phyloP scores from a whole-genome alignment of 2,113 vertebrate species.

The Oceanites oceanicus region DNA sequence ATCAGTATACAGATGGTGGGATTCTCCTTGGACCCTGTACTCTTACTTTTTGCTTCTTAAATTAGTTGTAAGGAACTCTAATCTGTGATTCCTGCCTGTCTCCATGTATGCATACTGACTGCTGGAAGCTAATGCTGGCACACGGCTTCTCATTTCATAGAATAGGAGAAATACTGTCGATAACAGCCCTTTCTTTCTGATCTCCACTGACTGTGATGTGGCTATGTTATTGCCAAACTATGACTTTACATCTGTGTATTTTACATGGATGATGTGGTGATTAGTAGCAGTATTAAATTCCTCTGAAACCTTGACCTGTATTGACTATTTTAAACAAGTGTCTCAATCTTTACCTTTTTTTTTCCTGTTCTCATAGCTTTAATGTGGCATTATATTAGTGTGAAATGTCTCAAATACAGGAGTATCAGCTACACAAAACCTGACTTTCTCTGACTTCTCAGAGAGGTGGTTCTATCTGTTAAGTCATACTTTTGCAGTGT shows the following conservation, averaged over 20 bases:
- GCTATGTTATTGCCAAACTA: rapidly evolving
- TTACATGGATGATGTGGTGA: background rate
- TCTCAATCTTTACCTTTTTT: background rate
- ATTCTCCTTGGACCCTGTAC: background rate
- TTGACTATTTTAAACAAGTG: background rate
- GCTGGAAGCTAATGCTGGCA: background rate
- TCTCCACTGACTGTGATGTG: no score
- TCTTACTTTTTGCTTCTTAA: background rate
- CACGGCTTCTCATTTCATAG: background rate
- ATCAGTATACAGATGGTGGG: background rate
- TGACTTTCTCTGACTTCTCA: background rate
- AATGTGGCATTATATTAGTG: background rate
- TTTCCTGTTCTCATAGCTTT: background rate
- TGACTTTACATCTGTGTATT: background rate
- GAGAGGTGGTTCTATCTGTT: background rate
- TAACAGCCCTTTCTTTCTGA: background rate
- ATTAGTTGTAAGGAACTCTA: background rate
- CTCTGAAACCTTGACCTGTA: background rate
- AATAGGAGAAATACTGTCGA: background rate
- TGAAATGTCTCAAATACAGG: background rate
- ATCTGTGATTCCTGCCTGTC: background rate
- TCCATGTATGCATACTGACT: background rate
- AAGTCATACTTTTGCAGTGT: slow-evolving; percentile 29
- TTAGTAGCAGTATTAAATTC: background rate
- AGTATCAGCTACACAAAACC: background rate